These are phyloP conservation scores for Macrosoma leucophasiata DNA, from an alignment of 2,888 invertebrate species.

Conservation along the genomic window DNA sequence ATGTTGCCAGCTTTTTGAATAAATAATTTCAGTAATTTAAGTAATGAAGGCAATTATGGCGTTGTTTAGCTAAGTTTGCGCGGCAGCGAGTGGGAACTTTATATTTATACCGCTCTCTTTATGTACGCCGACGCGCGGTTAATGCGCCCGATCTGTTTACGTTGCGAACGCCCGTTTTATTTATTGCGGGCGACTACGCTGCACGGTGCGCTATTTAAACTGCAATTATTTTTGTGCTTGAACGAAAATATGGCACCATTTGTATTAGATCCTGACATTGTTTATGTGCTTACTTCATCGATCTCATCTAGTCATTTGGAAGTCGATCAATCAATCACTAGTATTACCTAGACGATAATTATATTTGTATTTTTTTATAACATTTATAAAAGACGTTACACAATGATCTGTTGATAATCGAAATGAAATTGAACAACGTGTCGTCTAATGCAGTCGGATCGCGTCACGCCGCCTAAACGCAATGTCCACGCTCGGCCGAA, in stretches of 20 bases:
- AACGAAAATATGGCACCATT: slow-evolving; percentile 64
- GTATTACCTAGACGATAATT: no score
- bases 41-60: slow-evolving; percentile 77
- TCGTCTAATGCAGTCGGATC: slow-evolving; percentile 2
- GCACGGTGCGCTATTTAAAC: slow-evolving; percentile 68
- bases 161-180: slow-evolving; percentile 62
- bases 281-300: no score
- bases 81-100: slow-evolving; percentile 72
- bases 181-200: slow-evolving; percentile 65
- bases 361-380: no score
- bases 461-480: slow-evolving; percentile 14
- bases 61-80: slow-evolving; percentile 77
- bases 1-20: slow-evolving; percentile 77
- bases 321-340: no score
- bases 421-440: neutral
- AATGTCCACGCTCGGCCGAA: slow-evolving; percentile 38
- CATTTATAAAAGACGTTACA: no score
- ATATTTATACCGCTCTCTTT: slow-evolving; percentile 75
- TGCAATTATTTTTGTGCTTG: slow-evolving; percentile 68
- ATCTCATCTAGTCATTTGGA: no score
- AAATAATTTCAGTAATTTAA: slow-evolving; percentile 77
- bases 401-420: no score
- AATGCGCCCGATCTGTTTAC: slow-evolving; percentile 75
- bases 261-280: no score
- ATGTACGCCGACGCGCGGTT: slow-evolving; percentile 74